Conservation (phyloP, 1,140 invertebrate genomes). For the Melanaphis sacchari region DNA sequence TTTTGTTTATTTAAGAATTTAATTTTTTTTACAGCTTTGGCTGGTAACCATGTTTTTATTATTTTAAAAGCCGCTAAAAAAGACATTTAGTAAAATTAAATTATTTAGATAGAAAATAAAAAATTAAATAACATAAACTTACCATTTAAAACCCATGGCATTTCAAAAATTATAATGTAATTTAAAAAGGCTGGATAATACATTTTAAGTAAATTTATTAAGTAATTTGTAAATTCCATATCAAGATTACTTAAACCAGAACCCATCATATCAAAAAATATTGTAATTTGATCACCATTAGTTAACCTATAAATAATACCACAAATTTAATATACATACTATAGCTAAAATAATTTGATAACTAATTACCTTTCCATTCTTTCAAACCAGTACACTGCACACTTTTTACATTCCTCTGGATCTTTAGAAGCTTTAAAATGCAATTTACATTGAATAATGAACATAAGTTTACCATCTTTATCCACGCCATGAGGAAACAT, state of each 20-base stretch:
- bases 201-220: slow-evolving; percentile 85
- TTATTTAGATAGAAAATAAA: not conserved
- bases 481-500: slow-evolving; percentile 80
- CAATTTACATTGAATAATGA: slow-evolving; percentile 79
- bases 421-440: slow-evolving; percentile 79
- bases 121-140: slow-evolving; percentile 61
- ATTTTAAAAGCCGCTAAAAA: slow-evolving; percentile 87
- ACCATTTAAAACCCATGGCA: slow-evolving; percentile 94
- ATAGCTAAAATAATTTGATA: not conserved
- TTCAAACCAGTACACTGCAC: slow-evolving; percentile 90
- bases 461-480: slow-evolving; percentile 78
- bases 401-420: slow-evolving; percentile 77
- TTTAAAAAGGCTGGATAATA: slow-evolving; percentile 92
- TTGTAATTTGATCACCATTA: slow-evolving; percentile 78
- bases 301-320: slow-evolving; percentile 70
- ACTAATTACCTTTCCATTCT: slow-evolving; percentile 73
- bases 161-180: slow-evolving; percentile 91
- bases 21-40: slow-evolving; percentile 88
- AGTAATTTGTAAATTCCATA: slow-evolving; percentile 83
- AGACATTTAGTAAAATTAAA: slow-evolving; percentile 55
- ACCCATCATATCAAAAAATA: slow-evolving; percentile 90
- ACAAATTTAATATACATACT: slow-evolving; percentile 58
- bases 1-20: slow-evolving; percentile 84
- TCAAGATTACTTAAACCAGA: slow-evolving; percentile 87
- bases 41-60: slow-evolving; percentile 86